phyloP scores from a whole-genome alignment of 2,888 invertebrate species.

The Coremacera marginata region DNA sequence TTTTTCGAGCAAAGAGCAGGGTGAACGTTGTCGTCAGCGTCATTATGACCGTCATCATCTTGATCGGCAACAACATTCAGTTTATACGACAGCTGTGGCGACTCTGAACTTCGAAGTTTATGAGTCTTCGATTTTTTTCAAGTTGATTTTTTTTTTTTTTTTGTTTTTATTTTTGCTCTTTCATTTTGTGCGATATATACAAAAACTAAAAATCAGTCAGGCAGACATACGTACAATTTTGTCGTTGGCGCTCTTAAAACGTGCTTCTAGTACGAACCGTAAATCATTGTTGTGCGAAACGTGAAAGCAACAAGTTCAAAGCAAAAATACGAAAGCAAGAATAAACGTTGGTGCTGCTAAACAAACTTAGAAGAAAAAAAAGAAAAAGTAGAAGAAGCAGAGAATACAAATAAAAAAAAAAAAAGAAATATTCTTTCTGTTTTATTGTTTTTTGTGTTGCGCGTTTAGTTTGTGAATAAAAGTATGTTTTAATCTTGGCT shows the following conservation, averaged over 20 bases:
- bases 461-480: neutral
- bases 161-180: slow-evolving; percentile 24
- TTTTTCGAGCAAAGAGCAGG: neutral
- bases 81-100: neutral
- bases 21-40: neutral
- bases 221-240: neutral
- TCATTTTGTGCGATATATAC: neutral
- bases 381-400: neutral
- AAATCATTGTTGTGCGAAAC: slow-evolving; percentile 68
- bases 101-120: slow-evolving; percentile 8
- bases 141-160: slow-evolving; percentile 50
- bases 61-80: too few relatives aligned
- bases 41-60: neutral
- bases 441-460: neutral
- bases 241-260: slow-evolving; percentile 60
- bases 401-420: neutral
- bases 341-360: neutral
- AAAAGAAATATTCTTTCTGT: neutral
- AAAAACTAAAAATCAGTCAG: too few relatives aligned
- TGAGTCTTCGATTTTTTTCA: slow-evolving; percentile 41
- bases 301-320: slow-evolving; percentile 57
- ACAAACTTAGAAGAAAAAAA: neutral
- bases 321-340: neutral
- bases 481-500: too few relatives aligned
- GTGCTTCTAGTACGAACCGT: slow-evolving; percentile 66